Conservation (phyloP, 1,140 invertebrate species). For the Mycetomoellerius zeteki region DNA sequence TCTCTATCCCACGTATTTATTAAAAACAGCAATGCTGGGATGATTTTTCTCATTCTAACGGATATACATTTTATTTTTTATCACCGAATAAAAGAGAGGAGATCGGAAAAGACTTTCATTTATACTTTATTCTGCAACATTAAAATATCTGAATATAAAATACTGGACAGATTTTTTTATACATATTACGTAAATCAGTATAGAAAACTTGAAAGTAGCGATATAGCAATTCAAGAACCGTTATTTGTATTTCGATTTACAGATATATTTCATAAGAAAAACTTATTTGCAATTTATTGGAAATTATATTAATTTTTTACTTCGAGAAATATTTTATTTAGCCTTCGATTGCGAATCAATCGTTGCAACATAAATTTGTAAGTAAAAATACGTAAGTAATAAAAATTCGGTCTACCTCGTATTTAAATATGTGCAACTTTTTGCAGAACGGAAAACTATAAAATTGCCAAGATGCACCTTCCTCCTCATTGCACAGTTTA, state of each 20-base stretch:
- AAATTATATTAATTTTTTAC: no score
- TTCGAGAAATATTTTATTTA: background rate
- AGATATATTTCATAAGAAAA: constrained; percentile 1
- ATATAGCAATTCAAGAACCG: constrained; percentile 30
- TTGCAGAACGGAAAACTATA: constrained; percentile 54
- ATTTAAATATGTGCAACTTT: constrained; percentile 18
- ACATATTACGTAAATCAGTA: constrained; percentile 60
- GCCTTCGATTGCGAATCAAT: background rate
- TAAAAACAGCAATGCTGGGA: constrained; percentile 54
- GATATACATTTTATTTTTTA: constrained; percentile 6
- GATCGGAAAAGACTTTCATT: constrained; percentile 41
- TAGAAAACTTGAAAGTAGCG: constrained; percentile 33
- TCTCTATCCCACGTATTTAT: constrained; percentile 66
- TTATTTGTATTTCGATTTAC: constrained; percentile 35
- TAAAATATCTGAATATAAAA: constrained; percentile 70
- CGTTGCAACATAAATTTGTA: constrained; percentile 23
- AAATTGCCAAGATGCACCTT: constrained; percentile 29
- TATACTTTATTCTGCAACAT: constrained; percentile 71
- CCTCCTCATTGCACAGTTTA: constrained; percentile 11
- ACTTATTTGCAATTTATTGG: background rate
- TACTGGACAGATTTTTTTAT: constrained; percentile 63
- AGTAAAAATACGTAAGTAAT: constrained; percentile 31
- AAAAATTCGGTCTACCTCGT: background rate
- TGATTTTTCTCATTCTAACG: constrained; percentile 32
- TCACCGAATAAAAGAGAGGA: background rate